phyloP scores from a whole-genome alignment of 2,113 vertebrate species.

The Myiopsitta monachus region DNA sequence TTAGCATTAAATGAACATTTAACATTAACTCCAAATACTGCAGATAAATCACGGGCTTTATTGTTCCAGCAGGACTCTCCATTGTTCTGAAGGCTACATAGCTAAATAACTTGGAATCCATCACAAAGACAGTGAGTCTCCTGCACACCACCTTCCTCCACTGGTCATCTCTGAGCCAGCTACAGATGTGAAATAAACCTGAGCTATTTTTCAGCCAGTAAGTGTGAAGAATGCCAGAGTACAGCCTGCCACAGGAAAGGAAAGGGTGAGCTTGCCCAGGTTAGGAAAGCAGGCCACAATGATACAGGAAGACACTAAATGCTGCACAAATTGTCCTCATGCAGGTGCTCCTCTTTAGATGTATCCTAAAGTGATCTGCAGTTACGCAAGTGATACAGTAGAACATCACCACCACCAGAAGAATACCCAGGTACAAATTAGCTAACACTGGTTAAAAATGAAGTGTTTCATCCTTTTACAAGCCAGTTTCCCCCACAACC shows the following conservation, averaged over 20 bases:
- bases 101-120: slow-evolving; percentile 21
- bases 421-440: not conserved
- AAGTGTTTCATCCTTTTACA: not conserved
- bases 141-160: not conserved
- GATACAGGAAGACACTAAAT: not conserved
- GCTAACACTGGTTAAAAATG: not conserved
- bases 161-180: not conserved
- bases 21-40: slow-evolving; percentile 2
- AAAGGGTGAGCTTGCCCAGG: not conserved
- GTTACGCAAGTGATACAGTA: not conserved
- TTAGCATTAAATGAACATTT: slow-evolving; percentile 25
- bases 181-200: not conserved
- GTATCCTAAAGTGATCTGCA: not conserved
- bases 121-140: not conserved
- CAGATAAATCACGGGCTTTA: slow-evolving; percentile 15
- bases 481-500: not conserved
- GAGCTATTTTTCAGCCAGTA: not conserved
- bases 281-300: not conserved
- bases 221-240: not conserved
- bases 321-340: not conserved
- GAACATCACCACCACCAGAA: not conserved
- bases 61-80: not conserved
- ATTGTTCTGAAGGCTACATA: not conserved
- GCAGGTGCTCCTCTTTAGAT: not conserved
- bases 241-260: not conserved